Conservation (phyloP, 2,888 invertebrate species). For the Caenorhabditis sp. region DNA sequence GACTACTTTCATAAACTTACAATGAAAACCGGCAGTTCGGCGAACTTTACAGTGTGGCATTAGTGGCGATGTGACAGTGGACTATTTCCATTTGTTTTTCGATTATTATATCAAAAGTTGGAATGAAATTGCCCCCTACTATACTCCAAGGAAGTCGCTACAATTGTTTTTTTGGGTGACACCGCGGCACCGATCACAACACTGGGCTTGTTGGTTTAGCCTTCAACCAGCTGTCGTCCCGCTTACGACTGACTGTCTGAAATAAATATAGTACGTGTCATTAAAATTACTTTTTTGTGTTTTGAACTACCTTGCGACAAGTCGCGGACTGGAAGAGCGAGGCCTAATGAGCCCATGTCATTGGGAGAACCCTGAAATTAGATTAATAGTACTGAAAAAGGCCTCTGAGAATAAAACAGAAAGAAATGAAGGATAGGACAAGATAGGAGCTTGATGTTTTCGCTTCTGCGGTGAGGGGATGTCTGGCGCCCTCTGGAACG, state of each 20-base stretch:
- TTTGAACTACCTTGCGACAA: conserved; percentile 13
- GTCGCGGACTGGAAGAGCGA: conserved; percentile 45
- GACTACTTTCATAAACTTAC: conserved; percentile 1
- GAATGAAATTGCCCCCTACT: conserved; percentile 33
- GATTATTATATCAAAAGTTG: conserved; percentile 36
- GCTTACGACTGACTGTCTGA: conserved; percentile 44
- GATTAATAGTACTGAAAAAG: not conserved
- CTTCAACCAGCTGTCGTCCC: conserved; percentile 32
- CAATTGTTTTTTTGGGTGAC: conserved; percentile 5
- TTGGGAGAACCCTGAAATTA: conserved; percentile 36
- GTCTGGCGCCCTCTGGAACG: conserved; percentile 45
- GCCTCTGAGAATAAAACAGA: not conserved
- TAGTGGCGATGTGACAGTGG: conserved; percentile 37
- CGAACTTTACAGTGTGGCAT: conserved; percentile 10
- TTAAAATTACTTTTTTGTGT: too few species aligned
- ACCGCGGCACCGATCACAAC: conserved; percentile 38
- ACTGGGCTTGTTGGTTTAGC: conserved; percentile 52
- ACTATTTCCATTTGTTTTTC: conserved; percentile 14
- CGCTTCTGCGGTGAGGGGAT: not conserved
- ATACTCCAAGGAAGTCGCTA: conserved; percentile 3
- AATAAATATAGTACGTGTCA: too few species aligned
- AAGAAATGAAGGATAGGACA: not conserved
- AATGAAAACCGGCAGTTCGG: conserved; percentile 12
- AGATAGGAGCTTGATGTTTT: conserved; percentile 34
- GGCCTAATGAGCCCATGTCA: conserved; percentile 40